These are phyloP conservation scores for Opisthocomus hoazin DNA, from an alignment of 2,113 vertebrate species.

Conservation along the genomic window DNA sequence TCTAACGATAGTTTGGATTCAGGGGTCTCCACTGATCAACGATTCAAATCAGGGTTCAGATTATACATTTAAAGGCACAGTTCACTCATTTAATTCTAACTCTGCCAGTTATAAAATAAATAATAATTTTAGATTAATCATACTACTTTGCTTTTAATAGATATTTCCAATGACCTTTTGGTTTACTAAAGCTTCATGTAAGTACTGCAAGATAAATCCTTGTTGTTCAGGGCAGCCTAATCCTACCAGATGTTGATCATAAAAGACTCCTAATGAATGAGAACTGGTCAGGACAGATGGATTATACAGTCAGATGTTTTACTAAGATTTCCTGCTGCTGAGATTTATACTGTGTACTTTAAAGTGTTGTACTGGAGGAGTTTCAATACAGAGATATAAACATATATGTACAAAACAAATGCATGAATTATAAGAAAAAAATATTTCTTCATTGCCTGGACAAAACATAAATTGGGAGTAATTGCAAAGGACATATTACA, in stretches of 20 bases:
- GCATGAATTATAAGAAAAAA: not conserved
- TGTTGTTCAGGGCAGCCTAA: slow-evolving; percentile 30
- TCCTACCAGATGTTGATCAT: slow-evolving; percentile 56
- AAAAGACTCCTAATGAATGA: slow-evolving; percentile 52
- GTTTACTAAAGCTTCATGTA: slow-evolving; percentile 36
- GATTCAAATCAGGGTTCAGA: not conserved
- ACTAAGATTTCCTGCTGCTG: not conserved
- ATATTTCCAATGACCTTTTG: slow-evolving; percentile 24
- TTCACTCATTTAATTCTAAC: not conserved
- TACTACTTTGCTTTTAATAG: slow-evolving; percentile 53
- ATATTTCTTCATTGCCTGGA: not conserved
- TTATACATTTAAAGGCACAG: not conserved
- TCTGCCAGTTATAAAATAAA: not conserved
- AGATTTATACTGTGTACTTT: not conserved
- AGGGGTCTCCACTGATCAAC: not conserved
- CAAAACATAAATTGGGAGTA: not conserved
- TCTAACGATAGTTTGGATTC: not conserved
- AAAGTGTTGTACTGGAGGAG: not conserved
- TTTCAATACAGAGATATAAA: not conserved
- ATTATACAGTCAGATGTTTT: slow-evolving; percentile 43
- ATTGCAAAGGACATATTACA: not conserved
- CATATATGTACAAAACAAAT: not conserved
- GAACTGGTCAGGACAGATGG: slow-evolving; percentile 43
- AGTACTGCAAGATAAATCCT: slow-evolving; percentile 51
- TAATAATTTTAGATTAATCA: slow-evolving; percentile 49